Percentiles rank a stretch among this genome's conserved stretches.
Conservation (phyloP, 2,888 invertebrate species). For the Polia nebulosa region DNA sequence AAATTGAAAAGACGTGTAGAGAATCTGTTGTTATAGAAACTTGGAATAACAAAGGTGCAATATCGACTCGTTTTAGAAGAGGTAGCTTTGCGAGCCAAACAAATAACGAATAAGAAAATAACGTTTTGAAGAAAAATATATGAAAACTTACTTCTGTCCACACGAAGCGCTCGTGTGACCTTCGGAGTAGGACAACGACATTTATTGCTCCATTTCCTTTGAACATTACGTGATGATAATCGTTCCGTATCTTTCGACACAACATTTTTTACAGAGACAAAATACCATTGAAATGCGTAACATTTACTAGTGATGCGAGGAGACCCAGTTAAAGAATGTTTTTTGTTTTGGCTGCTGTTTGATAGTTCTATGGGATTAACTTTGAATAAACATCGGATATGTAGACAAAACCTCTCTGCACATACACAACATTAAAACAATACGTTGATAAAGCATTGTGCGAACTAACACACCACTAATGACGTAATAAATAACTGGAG, state of each 20-base stretch:
- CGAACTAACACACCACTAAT: conserved; percentile 62
- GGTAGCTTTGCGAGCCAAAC: conserved; percentile 53
- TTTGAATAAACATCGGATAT: conserved; percentile 49
- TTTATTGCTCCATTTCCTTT: conserved; percentile 60
- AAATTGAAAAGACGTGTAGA: conserved; percentile 68
- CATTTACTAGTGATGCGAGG: conserved; percentile 23
- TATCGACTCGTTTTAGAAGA: conserved; percentile 59
- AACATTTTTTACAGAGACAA: conserved; percentile 52
- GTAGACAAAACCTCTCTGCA: conserved; percentile 45
- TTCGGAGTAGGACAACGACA: conserved; percentile 50
- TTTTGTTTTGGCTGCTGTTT: conserved; percentile 36
- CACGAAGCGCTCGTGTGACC: conserved; percentile 44
- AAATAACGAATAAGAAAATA: conserved; percentile 61
- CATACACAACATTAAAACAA: conserved; percentile 55
- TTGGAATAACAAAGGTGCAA: conserved; percentile 67
- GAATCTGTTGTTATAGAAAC: conserved; percentile 63
- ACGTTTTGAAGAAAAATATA: conserved; percentile 47
- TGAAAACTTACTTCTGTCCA: conserved; percentile 35
- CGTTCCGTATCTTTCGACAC: conserved; percentile 39
- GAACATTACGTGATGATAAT: conserved; percentile 57
- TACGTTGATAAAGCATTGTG: conserved; percentile 51
- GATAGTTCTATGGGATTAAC: conserved; percentile 27
- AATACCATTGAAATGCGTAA: conserved; percentile 47
- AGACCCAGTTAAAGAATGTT: conserved; percentile 27
- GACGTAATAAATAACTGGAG: conserved; percentile 63